These are phyloP conservation scores for Channa maculata DNA, from an alignment of 2,113 vertebrate genomes.

Conservation along the genomic window DNA sequence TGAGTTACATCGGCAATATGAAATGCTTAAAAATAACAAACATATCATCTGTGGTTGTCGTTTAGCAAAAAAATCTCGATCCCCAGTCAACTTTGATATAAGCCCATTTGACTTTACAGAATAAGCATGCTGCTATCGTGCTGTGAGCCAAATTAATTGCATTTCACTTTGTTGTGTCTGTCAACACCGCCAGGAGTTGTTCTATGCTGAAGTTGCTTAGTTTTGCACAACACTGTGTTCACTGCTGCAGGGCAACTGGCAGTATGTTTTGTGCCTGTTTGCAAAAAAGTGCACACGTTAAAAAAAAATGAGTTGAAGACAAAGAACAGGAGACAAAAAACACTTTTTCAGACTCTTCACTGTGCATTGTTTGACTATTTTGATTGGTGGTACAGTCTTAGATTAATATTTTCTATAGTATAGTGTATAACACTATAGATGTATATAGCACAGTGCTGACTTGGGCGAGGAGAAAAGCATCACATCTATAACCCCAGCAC, in stretches of 20 bases:
- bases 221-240: conserved; percentile 34
- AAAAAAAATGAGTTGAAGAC: conserved; percentile 17
- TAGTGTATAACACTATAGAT: not conserved
- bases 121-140: conserved; percentile 48
- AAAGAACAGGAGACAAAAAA: conserved; percentile 26
- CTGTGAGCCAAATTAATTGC: conserved; percentile 63
- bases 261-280: conserved; percentile 30
- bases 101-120: conserved; percentile 55
- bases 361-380: too few species aligned
- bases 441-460: conserved; percentile 2
- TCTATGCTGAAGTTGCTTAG: conserved; percentile 26
- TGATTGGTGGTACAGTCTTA: not conserved
- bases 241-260: conserved; percentile 31
- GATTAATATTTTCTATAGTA: conserved; percentile 1
- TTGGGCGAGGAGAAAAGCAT: not conserved
- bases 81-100: conserved; percentile 52
- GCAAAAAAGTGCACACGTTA: not conserved
- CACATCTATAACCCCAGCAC: too few species aligned
- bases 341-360: conserved; percentile 6
- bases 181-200: conserved; percentile 28
- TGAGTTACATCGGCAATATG: conserved; percentile 16
- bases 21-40: too few species aligned
- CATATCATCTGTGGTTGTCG: conserved; percentile 32
- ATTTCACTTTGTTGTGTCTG: conserved; percentile 46
- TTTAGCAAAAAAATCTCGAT: conserved; percentile 24